A percentile compares a stretch with the other conserved stretches of the same genome.
Conservation (phyloP, 2,797 vertebrate genomes). For the Notolabrus celidotus region DNA sequence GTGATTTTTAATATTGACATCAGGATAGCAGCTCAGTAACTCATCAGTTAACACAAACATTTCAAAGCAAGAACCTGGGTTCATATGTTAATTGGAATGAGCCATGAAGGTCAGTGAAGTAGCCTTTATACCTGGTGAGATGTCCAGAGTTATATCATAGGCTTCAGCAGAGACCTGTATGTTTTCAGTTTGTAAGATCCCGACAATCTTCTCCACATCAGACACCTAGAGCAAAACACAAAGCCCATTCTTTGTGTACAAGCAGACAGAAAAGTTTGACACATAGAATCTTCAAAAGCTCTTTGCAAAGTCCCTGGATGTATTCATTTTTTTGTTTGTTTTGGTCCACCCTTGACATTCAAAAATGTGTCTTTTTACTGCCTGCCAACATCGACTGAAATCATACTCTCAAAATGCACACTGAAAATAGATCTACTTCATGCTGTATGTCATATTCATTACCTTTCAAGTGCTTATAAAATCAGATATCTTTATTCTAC, state of each 20-base stretch:
- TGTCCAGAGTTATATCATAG: conserved; percentile 88
- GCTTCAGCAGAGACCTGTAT: conserved; percentile 89
- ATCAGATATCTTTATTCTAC: conserved; percentile 48
- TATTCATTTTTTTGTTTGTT: too few species aligned
- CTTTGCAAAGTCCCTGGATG: too few species aligned
- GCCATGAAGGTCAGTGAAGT: background rate
- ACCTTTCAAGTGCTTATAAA: background rate
- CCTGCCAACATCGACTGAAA: too few species aligned
- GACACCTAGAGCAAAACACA: conserved; percentile 84
- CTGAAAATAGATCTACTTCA: too few species aligned
- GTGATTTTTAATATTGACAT: background rate
- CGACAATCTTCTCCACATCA: conserved; percentile 89
- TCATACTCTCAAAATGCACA: too few species aligned
- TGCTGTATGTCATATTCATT: background rate
- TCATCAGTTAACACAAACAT: background rate
- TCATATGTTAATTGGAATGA: background rate
- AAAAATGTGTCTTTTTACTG: too few species aligned
- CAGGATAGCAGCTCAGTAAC: background rate
- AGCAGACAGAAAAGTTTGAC: too few species aligned
- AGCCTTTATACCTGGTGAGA: conserved; percentile 84
- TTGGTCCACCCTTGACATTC: too few species aligned
- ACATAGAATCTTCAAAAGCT: too few species aligned
- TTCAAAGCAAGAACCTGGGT: background rate
- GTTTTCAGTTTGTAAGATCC: conserved; percentile 88
- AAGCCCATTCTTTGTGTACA: background rate